phyloP scores from a whole-genome alignment of 2,797 vertebrate genomes.

The Muscicapa striata region DNA sequence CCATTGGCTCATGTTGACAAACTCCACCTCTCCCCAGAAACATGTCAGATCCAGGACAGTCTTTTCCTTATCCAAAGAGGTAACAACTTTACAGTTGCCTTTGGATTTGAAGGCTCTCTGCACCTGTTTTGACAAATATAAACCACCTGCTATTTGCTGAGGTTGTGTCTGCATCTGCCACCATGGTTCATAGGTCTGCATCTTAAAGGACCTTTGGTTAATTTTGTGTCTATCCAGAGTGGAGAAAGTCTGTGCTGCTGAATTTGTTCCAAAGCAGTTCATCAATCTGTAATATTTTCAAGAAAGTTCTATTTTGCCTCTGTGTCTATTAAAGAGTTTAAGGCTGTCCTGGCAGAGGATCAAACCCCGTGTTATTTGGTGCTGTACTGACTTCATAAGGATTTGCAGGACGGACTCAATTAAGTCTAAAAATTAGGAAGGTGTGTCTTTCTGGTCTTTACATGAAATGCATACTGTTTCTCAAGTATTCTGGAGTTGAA shows the following conservation, averaged over 20 bases:
- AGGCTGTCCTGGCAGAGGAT: constrained; percentile 66
- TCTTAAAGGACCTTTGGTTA: constrained; percentile 50
- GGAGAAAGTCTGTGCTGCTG: constrained; percentile 67
- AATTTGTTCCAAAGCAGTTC: constrained; percentile 72
- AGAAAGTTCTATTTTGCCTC: constrained; percentile 73
- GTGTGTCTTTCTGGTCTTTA: constrained; percentile 59
- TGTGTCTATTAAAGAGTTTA: constrained; percentile 66
- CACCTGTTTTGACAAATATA: constrained; percentile 16
- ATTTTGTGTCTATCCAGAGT: constrained; percentile 45
- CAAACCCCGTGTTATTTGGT: constrained; percentile 68
- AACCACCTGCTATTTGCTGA: constrained; percentile 2
- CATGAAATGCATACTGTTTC: constrained; percentile 51
- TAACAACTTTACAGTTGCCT: not conserved
- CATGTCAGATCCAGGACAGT: not conserved
- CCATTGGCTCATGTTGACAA: not conserved
- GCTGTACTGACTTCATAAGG: constrained; percentile 63
- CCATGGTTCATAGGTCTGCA: constrained; percentile 9
- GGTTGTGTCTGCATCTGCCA: not conserved
- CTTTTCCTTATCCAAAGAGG: not conserved
- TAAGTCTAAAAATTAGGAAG: constrained; percentile 56
- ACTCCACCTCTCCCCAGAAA: not conserved
- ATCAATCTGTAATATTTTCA: constrained; percentile 74
- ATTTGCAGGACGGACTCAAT: constrained; percentile 65
- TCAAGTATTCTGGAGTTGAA: constrained; percentile 47
- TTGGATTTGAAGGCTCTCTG: not conserved